Evolutionary conservation across 2,113 vertebrate genomes (phyloP).

Genomic region (Cyanoramphus novaezelandiae): DNA sequence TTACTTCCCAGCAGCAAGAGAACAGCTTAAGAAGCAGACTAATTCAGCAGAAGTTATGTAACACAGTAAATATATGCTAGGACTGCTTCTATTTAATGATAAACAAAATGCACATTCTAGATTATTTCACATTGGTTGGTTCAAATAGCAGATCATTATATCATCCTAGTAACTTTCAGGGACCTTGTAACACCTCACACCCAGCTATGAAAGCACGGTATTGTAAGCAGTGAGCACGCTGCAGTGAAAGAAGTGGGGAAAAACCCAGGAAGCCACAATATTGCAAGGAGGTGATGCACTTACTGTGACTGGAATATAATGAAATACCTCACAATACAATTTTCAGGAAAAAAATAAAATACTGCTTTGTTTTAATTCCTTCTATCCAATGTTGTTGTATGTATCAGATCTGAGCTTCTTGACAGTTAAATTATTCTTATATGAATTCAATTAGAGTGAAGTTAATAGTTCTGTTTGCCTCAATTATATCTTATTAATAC

Average conservation of each 20-base stretch:
- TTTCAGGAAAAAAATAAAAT: neutral
- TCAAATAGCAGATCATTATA: neutral
- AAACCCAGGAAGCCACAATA: neutral
- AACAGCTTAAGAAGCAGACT: conserved; percentile 2
- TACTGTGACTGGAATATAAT: neutral
- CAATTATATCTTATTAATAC: neutral
- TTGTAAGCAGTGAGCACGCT: neutral
- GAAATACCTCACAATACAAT: neutral
- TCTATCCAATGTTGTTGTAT: neutral
- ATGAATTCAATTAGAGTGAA: neutral
- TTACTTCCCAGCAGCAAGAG: neutral
- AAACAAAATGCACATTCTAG: neutral
- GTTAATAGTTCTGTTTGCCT: neutral
- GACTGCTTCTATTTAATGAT: neutral
- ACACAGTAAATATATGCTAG: neutral
- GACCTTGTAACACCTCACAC: neutral
- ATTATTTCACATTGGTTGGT: neutral
- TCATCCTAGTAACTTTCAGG: neutral
- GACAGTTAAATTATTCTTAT: neutral
- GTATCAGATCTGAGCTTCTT: neutral
- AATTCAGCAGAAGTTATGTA: conserved; percentile 2
- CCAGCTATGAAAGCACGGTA: neutral
- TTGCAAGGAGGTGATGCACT: neutral
- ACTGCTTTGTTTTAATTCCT: neutral
- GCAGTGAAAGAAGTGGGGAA: neutral